Conservation (phyloP, 2,113 vertebrate genomes). For the Malurus elegans region DNA sequence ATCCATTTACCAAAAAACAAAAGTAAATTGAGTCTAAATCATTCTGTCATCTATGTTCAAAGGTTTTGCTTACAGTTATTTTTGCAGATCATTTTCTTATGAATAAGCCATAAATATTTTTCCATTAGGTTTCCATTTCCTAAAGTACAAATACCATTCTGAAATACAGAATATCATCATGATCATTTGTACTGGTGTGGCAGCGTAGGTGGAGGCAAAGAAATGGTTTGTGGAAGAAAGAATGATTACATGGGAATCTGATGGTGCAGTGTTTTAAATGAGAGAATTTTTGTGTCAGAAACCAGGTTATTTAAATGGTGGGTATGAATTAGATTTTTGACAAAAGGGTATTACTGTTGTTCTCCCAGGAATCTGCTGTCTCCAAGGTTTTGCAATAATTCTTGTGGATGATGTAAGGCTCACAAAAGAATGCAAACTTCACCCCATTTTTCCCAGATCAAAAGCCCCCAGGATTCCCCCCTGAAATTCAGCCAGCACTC, state of each 20-base stretch:
- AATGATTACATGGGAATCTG: neutral
- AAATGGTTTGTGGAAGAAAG: neutral
- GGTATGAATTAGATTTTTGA: neutral
- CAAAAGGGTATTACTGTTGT: neutral
- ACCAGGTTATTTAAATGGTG: neutral
- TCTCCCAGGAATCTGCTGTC: neutral
- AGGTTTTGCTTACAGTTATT: neutral
- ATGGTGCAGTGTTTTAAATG: neutral
- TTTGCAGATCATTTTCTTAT: neutral
- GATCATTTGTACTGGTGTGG: neutral
- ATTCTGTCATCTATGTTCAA: neutral
- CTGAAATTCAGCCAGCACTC: neutral
- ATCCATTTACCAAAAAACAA: neutral
- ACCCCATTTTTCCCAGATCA: neutral
- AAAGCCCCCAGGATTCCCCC: neutral
- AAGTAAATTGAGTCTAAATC: neutral
- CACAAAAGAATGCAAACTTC: neutral
- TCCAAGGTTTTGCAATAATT: neutral
- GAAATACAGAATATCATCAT: neutral
- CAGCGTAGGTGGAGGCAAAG: neutral
- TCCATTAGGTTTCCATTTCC: neutral
- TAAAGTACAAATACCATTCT: neutral
- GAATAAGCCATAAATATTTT: neutral
- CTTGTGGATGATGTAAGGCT: neutral
- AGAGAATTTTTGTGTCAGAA: neutral